phyloP scores from a whole-genome alignment of 2,888 invertebrate genomes.

The Abrostola triplasia region DNA sequence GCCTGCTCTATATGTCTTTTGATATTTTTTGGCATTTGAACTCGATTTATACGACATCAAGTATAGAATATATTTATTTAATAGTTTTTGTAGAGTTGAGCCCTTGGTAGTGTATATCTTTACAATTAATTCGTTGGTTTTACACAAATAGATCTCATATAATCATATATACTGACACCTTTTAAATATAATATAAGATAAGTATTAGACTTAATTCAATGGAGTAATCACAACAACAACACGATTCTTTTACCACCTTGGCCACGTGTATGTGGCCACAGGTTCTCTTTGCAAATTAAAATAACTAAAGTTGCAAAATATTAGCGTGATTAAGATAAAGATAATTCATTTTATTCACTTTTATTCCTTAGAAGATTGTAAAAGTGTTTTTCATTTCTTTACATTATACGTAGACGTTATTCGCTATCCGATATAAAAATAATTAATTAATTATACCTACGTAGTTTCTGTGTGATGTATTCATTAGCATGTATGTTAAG shows the following conservation, averaged over 20 bases:
- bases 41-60: neutral
- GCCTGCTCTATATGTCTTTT: conserved; percentile 3
- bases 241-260: neutral
- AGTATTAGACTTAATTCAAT: conserved; percentile 13
- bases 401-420: too few relatives aligned
- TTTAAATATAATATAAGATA: conserved; percentile 15
- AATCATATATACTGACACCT: conserved; percentile 22
- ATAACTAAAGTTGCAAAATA: too few relatives aligned
- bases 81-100: neutral
- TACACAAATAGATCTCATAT: conserved; percentile 51
- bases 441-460: neutral
- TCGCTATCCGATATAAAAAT: neutral
- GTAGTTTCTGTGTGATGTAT: neutral
- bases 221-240: neutral
- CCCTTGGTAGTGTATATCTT: conserved; percentile 4
- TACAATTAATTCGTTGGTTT: conserved; percentile 27
- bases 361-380: too few relatives aligned
- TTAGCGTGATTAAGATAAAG: too few relatives aligned
- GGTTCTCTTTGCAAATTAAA: too few relatives aligned
- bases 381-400: too few relatives aligned
- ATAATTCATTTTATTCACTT: too few relatives aligned
- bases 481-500: neutral
- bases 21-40: conserved; percentile 1
- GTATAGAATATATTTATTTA: neutral
- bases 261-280: neutral